These are phyloP conservation scores for Cantharis flavilabris DNA, from an alignment of 2,888 invertebrate genomes.

Conservation along the genomic window DNA sequence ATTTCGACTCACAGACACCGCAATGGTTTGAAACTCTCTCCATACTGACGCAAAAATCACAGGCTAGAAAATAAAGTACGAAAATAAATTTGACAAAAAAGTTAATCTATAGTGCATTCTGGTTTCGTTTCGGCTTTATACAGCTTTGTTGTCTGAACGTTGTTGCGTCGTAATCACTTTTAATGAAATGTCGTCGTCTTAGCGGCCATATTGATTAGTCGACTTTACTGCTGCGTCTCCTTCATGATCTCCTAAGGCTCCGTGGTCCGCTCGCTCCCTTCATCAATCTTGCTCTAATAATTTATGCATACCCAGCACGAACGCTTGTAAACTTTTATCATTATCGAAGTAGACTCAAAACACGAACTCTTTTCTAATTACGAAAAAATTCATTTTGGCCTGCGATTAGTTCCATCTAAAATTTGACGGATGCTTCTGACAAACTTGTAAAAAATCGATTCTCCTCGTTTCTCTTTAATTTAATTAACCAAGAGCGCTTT, in stretches of 20 bases:
- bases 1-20: conserved; percentile 30
- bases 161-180: conserved; percentile 27
- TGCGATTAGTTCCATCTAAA: conserved; percentile 31
- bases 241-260: conserved; percentile 11
- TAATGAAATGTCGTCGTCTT: conserved; percentile 32
- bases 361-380: conserved; percentile 36
- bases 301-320: conserved; percentile 40
- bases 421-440: conserved; percentile 28
- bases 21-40: conserved; percentile 12
- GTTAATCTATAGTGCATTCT: background rate
- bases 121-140: background rate
- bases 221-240: conserved; percentile 15
- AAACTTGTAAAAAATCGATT: conserved; percentile 17
- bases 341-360: conserved; percentile 36
- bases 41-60: conserved; percentile 9
- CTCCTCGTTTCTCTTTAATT: conserved; percentile 5
- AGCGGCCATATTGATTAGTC: conserved; percentile 30
- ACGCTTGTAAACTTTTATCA: conserved; percentile 41
- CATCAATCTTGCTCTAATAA: conserved; percentile 45
- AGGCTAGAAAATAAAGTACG: conserved; percentile 3
- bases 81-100: conserved; percentile 4
- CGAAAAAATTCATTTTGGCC: conserved; percentile 36
- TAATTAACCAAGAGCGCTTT: conserved; percentile 1
- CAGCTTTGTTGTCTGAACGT: conserved; percentile 11
- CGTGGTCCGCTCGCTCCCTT: conserved; percentile 32